Conservation (phyloP, 2,888 invertebrate genomes). For the Creontiades dilutus region DNA sequence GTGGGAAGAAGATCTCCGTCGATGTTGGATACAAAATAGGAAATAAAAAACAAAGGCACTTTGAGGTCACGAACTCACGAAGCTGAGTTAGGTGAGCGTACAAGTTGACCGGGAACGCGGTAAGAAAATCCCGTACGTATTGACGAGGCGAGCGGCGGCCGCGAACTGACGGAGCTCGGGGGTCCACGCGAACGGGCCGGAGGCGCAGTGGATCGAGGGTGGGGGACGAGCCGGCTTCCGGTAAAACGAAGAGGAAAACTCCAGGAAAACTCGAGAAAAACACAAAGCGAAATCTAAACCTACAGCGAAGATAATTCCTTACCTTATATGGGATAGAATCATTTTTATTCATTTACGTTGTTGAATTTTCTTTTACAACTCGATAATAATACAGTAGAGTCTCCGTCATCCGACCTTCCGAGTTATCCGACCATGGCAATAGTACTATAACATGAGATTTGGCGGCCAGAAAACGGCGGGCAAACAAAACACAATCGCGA, state of each 20-base stretch:
- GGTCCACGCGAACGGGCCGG: not conserved
- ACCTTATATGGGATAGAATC: too few relatives aligned
- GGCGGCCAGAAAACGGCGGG: too few relatives aligned
- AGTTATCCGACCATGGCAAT: too few relatives aligned
- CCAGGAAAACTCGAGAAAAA: not conserved
- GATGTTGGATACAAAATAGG: not conserved
- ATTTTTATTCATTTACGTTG: too few relatives aligned
- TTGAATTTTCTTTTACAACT: too few relatives aligned
- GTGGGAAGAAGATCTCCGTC: not conserved
- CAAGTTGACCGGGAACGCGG: not conserved
- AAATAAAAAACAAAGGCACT: not conserved
- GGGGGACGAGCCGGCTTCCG: not conserved
- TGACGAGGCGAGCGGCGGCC: slow-evolving; percentile 46
- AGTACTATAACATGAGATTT: too few relatives aligned
- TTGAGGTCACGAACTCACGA: not conserved
- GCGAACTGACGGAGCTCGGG: slow-evolving; percentile 35
- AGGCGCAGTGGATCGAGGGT: not conserved
- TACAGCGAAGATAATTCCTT: too few relatives aligned
- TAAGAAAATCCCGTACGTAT: not conserved
- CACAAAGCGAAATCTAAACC: too few relatives aligned
- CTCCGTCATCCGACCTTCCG: too few relatives aligned
- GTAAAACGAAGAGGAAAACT: not conserved
- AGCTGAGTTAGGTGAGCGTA: too few relatives aligned
- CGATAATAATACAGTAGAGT: too few relatives aligned
- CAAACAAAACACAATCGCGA: too few relatives aligned